Conservation (phyloP, 2,113 vertebrate species). For the Hippocampus zosterae region DNA sequence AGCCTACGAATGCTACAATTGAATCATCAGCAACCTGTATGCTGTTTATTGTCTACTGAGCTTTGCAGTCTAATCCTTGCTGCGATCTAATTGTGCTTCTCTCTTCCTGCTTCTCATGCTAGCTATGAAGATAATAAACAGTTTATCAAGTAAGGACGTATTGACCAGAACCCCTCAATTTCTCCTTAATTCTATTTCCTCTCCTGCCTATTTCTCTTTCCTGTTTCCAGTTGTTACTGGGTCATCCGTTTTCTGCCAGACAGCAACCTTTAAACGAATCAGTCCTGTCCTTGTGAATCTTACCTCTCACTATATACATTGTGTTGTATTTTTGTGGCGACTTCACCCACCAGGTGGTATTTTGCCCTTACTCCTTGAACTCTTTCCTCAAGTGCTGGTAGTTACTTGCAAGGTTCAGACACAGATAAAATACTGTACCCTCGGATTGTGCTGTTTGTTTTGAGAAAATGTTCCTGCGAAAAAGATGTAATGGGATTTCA, state of each 20-base stretch:
- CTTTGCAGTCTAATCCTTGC: slow-evolving; percentile 83
- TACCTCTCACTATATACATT: slow-evolving; percentile 46
- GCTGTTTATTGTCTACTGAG: neutral
- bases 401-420: neutral
- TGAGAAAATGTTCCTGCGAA: neutral
- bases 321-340: slow-evolving; percentile 43
- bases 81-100: slow-evolving; percentile 90
- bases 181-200: slow-evolving; percentile 54
- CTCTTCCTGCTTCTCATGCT: slow-evolving; percentile 97
- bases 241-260: slow-evolving; percentile 25
- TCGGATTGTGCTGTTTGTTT: neutral
- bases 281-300: slow-evolving; percentile 41
- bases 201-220: slow-evolving; percentile 12
- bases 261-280: slow-evolving; percentile 37
- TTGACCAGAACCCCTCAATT: slow-evolving; percentile 81
- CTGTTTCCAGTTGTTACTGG: slow-evolving; percentile 4
- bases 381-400: slow-evolving; percentile 44
- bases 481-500: neutral
- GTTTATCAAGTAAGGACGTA: slow-evolving; percentile 99
- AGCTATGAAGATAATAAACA: slow-evolving; percentile 99
- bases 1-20: slow-evolving; percentile 23
- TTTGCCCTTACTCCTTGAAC: slow-evolving; percentile 45
- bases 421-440: neutral
- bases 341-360: slow-evolving; percentile 50
- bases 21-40: slow-evolving; percentile 38